Evolutionary conservation across 2,113 vertebrate genomes (phyloP).

Genomic region (Percina caprodes): DNA sequence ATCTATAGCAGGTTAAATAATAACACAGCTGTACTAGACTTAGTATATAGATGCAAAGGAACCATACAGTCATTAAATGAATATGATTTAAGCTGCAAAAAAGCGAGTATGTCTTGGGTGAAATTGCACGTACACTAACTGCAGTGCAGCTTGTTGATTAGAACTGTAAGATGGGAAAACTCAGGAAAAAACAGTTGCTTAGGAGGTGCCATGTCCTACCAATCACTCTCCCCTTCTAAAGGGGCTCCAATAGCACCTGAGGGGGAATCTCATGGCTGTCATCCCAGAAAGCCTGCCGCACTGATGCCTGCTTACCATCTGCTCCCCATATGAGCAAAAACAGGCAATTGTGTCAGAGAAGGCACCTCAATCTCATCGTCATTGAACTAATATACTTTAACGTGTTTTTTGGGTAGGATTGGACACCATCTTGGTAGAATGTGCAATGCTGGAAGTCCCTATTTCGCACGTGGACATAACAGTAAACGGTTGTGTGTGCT

Average conservation of each 20-base stretch:
- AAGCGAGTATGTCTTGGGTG: background rate
- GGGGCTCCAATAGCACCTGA: slow-evolving; percentile 86
- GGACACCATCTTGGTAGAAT: slow-evolving; percentile 46
- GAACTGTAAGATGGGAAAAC: slow-evolving; percentile 67
- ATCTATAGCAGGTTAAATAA: too few species aligned
- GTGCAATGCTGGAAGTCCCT: slow-evolving; percentile 25
- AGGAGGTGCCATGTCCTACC: slow-evolving; percentile 82
- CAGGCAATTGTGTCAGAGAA: slow-evolving; percentile 79
- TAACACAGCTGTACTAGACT: too few species aligned
- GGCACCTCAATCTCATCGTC: slow-evolving; percentile 74
- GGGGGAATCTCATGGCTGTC: slow-evolving; percentile 87
- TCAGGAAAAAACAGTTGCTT: slow-evolving; percentile 72
- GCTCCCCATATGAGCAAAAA: slow-evolving; percentile 85
- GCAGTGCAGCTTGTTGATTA: slow-evolving; percentile 67
- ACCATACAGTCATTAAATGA: too few species aligned
- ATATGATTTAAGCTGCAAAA: background rate
- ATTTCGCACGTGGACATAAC: slow-evolving; percentile 43
- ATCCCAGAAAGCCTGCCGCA: slow-evolving; percentile 85
- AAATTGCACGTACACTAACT: slow-evolving; percentile 47
- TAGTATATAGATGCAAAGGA: too few species aligned
- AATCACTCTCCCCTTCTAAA: slow-evolving; percentile 82
- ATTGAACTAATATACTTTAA: slow-evolving; percentile 64
- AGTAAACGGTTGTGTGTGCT: slow-evolving; percentile 38
- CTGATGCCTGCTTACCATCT: slow-evolving; percentile 86
- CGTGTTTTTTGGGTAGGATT: slow-evolving; percentile 45